Percentiles rank a stretch among this genome's conserved stretches.
These are phyloP conservation scores for Pteromalus puparum DNA, from an alignment of 1,140 invertebrate genomes.

Conservation along the genomic window DNA sequence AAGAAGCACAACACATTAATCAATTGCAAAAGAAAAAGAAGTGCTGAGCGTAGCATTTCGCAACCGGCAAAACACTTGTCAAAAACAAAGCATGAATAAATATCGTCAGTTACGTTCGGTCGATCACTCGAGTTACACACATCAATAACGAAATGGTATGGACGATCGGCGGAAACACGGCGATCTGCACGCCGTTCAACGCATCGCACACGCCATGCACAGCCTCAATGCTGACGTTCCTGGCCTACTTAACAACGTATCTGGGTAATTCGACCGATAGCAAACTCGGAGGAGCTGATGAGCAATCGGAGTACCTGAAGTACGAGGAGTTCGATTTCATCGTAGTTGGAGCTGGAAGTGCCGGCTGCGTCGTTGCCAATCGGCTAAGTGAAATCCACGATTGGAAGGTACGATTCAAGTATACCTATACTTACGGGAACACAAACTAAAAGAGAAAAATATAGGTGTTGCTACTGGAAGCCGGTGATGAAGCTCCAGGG, in stretches of 20 bases:
- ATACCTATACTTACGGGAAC: background rate
- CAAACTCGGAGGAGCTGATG: background rate
- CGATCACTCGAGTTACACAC: background rate
- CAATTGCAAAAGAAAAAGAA: too few species aligned
- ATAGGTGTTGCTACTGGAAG: conserved; percentile 32
- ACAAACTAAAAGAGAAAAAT: background rate
- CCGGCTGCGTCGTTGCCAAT: background rate
- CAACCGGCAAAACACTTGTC: too few species aligned
- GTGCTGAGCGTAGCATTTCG: too few species aligned
- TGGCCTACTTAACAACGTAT: too few species aligned
- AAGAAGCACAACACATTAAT: too few species aligned
- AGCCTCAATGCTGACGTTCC: background rate
- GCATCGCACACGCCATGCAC: background rate
- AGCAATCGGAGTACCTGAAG: background rate
- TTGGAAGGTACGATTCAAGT: conserved; percentile 49
- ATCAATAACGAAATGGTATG: background rate
- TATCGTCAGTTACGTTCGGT: background rate
- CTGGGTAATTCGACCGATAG: too few species aligned
- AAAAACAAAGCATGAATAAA: too few species aligned
- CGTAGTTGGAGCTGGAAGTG: too few species aligned
- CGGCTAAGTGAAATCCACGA: background rate
- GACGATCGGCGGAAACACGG: background rate
- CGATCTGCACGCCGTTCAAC: background rate
- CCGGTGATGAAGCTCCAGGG: conserved; percentile 5
- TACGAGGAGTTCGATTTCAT: background rate